Percentiles rank a stretch among this genome's conserved stretches.
phyloP scores from a whole-genome alignment of 1,140 invertebrate genomes.

The Hycleus phaleratus region DNA sequence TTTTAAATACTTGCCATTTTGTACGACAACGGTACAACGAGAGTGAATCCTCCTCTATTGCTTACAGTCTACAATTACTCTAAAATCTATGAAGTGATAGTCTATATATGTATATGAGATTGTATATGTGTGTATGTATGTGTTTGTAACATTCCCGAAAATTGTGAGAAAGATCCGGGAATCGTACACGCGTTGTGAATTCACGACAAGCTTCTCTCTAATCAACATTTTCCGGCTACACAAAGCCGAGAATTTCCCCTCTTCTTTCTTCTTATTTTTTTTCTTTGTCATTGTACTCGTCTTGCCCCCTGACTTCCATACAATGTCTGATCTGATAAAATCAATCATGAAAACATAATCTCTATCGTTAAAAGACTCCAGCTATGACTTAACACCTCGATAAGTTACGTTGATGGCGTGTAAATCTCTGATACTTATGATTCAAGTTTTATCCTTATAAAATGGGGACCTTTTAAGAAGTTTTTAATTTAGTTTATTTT shows the following conservation, averaged over 20 bases:
- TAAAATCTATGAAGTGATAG: constrained; percentile 14
- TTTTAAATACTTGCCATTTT: constrained; percentile 5
- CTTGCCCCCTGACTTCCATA: neutral
- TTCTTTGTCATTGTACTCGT: neutral
- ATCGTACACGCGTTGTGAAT: constrained; percentile 14
- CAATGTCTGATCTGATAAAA: constrained; percentile 15
- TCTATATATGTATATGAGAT: neutral
- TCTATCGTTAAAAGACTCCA: constrained; percentile 12
- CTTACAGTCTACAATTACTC: constrained; percentile 9
- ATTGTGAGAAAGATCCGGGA: constrained; percentile 11
- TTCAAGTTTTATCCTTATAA: constrained; percentile 15
- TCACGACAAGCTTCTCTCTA: constrained; percentile 15
- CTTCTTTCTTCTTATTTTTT: neutral
- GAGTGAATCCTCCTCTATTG: constrained; percentile 1
- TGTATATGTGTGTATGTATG: neutral
- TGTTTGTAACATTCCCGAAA: constrained; percentile 1
- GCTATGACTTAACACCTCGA: constrained; percentile 11
- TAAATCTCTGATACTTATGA: constrained; percentile 15
- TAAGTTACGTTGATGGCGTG: constrained; percentile 13
- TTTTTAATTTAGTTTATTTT: constrained; percentile 12
- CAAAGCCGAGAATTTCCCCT: constrained; percentile 10
- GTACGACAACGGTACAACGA: neutral
- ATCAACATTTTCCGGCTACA: constrained; percentile 15
- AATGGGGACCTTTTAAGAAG: constrained; percentile 11
- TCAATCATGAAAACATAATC: constrained; percentile 17